phyloP scores from a whole-genome alignment of 1,140 invertebrate genomes.

The Octopus bimaculoides region DNA sequence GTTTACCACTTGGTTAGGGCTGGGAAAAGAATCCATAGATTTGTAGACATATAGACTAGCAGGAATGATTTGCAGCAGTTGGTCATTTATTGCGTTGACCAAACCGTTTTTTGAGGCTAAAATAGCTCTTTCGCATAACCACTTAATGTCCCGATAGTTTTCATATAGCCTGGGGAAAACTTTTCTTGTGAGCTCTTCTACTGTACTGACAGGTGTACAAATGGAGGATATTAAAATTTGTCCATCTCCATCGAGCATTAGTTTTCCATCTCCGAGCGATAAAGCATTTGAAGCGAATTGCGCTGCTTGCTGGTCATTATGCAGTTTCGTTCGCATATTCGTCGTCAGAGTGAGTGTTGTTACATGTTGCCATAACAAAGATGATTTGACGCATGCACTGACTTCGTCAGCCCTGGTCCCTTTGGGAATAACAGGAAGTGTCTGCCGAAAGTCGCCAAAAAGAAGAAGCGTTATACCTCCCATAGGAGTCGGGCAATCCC shows the following conservation, averaged over 20 bases:
- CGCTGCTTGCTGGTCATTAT: not conserved
- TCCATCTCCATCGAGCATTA: not conserved
- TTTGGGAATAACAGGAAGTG: not conserved
- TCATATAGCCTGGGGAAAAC: not conserved
- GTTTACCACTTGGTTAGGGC: too few relatives aligned
- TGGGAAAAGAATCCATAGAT: too few relatives aligned
- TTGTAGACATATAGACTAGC: not conserved
- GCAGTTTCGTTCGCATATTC: not conserved
- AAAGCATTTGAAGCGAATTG: not conserved
- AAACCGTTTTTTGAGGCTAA: not conserved
- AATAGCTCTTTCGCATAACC: slow-evolving; percentile 3
- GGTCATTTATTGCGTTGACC: not conserved
- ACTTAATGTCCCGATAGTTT: not conserved
- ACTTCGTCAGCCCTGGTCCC: slow-evolving; percentile 2
- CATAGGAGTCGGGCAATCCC: not conserved
- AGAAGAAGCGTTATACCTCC: not conserved
- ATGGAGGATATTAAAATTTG: not conserved
- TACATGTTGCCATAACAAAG: not conserved
- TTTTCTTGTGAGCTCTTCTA: too few relatives aligned
- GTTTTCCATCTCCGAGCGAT: not conserved
- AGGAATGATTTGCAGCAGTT: not conserved
- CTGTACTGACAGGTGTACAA: not conserved
- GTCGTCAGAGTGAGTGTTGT: not conserved
- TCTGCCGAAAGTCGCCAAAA: not conserved
- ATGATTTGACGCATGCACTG: not conserved